Conservation (phyloP, 2,797 vertebrate species). For the Gallirallus australis region DNA sequence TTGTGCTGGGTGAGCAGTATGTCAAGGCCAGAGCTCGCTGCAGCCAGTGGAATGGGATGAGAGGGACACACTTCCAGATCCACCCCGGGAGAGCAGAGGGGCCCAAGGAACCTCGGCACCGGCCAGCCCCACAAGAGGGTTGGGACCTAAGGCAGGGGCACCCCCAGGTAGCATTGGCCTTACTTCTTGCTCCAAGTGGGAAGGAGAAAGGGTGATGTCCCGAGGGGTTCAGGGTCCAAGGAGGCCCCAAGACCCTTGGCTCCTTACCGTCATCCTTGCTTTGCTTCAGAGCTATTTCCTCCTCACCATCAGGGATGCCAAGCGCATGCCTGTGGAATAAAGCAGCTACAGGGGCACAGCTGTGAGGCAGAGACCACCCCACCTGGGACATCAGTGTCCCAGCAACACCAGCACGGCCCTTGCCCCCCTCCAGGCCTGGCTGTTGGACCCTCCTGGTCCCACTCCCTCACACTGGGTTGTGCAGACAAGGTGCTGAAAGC, state of each 20-base stretch:
- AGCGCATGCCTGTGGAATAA: neutral
- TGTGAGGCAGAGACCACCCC: fast-evolving
- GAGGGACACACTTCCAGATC: fast-evolving
- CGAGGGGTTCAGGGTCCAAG: neutral
- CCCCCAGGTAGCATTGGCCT: neutral
- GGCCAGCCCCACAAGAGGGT: neutral
- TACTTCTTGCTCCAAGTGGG: fast-evolving
- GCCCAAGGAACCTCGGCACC: fast-evolving
- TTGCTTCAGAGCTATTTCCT: neutral
- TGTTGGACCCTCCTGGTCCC: neutral
- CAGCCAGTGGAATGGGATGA: neutral
- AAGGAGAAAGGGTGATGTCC: fast-evolving
- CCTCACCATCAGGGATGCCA: fast-evolving
- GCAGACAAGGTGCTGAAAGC: neutral
- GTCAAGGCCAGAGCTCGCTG: neutral
- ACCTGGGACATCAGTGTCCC: fast-evolving
- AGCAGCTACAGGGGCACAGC: neutral
- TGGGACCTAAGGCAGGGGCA: too few relatives aligned
- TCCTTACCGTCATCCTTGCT: neutral
- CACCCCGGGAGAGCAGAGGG: neutral
- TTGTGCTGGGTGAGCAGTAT: neutral
- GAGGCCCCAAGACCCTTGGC: neutral
- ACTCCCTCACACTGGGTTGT: neutral
- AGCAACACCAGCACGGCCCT: fast-evolving
- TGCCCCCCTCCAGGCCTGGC: neutral